These are phyloP conservation scores for Yasuhikotakia modesta DNA, from an alignment of 2,797 vertebrate species.

Conservation along the genomic window DNA sequence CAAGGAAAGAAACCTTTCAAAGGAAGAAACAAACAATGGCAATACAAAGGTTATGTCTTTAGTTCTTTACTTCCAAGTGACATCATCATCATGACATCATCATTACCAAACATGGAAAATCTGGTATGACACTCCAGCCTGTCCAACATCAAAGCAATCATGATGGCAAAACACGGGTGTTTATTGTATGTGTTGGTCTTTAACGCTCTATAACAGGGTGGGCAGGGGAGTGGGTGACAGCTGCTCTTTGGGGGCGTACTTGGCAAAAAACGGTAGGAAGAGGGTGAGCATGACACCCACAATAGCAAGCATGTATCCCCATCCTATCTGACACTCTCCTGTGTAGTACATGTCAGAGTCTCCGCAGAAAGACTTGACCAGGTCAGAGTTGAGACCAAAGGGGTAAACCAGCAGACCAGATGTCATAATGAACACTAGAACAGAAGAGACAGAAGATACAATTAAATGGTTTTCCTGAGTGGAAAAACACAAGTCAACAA, in stretches of 20 bases:
- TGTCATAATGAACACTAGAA: conserved; percentile 92
- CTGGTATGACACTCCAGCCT: not conserved
- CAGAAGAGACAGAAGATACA: conserved; percentile 36
- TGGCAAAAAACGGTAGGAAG: conserved; percentile 95
- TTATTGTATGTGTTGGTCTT: conserved; percentile 26
- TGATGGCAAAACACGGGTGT: not conserved
- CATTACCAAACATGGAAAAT: not conserved
- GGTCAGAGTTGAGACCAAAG: conserved; percentile 88
- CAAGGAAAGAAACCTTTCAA: conserved; percentile 62
- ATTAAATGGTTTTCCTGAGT: not conserved
- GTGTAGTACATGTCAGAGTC: conserved; percentile 89
- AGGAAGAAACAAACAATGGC: conserved; percentile 63
- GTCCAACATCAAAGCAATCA: conserved; percentile 26
- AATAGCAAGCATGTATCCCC: conserved; percentile 95
- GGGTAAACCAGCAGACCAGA: conserved; percentile 92
- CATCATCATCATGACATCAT: conserved; percentile 8
- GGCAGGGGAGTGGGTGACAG: conserved; percentile 90
- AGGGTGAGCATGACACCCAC: conserved; percentile 93
- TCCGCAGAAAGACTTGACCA: conserved; percentile 88
- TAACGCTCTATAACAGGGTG: conserved; percentile 85
- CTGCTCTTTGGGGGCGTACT: conserved; percentile 95
- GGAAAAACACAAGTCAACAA: not conserved
- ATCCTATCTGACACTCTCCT: conserved; percentile 92
- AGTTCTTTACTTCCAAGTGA: conserved; percentile 34
- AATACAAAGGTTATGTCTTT: conserved; percentile 35